Evolutionary conservation across 2,797 vertebrate species (phyloP), one percentile per base, ranked within the genome.

Genomic region (Xenentodon cancila): DNA sequence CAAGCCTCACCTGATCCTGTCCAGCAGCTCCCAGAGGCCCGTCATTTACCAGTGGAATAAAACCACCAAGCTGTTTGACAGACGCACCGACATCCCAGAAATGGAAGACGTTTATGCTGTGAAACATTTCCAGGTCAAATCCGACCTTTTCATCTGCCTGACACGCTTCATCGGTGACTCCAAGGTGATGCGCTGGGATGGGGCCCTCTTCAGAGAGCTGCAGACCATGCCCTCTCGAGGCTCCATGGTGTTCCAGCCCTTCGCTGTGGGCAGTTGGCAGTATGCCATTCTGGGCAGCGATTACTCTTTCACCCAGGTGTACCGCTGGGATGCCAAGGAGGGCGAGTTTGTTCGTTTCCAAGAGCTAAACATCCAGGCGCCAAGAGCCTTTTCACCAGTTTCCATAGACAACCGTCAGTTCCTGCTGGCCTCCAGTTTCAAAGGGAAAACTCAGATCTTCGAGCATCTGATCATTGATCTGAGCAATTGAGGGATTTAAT

Each of bases 111-210:
- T 97, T 13, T 98, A 97, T 9, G 95, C 96, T 0, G 97, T 98
- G 48, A 99, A 98, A 81, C 97, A 98, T 80, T 99, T 99, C 89
- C 93, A 90, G 43, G 95, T 96, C 77, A 96, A 96, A 71, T 92
- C 93, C 0, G 95, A 97, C 21, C 95, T 97, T 65, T 98, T 93
- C 86, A 94, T 99, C 87, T 99, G 97, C 77, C 93, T 99, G 87
- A 99, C 97, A 21, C 94, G 96, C 84, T 99, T 98, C 92, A 98
- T 99, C 55, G 97, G 97, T 0, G 97, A 99, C 93, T 99, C 97
- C 88, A 97, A 97, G 89, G 95, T 99, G 80, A 98, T 98, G 96
- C 96, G 93, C 83, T 99, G 97, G 97, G 95, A 96, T 59, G 97
- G 96, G 18, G 94, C 95, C 20, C 94, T 95, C 65, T 98, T 99